A percentile compares a stretch with the other conserved stretches of the same genome.
phyloP scores from a whole-genome alignment of 2,113 vertebrate species.

The Sardina pilchardus region DNA sequence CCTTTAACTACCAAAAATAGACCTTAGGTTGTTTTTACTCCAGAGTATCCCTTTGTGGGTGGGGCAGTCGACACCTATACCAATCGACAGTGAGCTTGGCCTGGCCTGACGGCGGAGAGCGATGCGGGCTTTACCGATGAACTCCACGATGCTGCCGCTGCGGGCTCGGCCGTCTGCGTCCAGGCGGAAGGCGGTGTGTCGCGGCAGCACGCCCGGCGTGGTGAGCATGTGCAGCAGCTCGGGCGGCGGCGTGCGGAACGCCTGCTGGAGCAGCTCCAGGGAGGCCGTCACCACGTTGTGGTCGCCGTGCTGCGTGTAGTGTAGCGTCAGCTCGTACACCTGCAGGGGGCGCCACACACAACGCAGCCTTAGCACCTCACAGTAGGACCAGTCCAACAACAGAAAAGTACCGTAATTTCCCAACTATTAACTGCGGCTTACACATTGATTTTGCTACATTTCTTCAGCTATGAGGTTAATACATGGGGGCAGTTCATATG shows the following conservation, averaged over 20 bases:
- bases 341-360: slow-evolving; percentile 47
- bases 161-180: slow-evolving; percentile 77
- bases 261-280: slow-evolving; percentile 90
- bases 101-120: background rate
- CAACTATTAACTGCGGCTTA: too few relatives aligned
- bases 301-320: slow-evolving; percentile 92
- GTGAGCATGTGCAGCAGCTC: slow-evolving; percentile 87
- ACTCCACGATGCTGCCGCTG: slow-evolving; percentile 90
- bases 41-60: too few relatives aligned
- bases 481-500: too few relatives aligned
- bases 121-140: slow-evolving; percentile 79
- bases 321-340: slow-evolving; percentile 94
- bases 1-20: too few relatives aligned
- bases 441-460: too few relatives aligned
- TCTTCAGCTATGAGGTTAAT: too few relatives aligned
- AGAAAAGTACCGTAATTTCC: too few relatives aligned
- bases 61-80: too few relatives aligned
- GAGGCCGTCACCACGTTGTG: slow-evolving; percentile 96
- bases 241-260: slow-evolving; percentile 86
- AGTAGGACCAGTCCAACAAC: background rate
- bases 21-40: too few relatives aligned
- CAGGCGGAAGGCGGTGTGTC: slow-evolving; percentile 74
- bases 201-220: slow-evolving; percentile 72
- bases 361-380: too few relatives aligned
- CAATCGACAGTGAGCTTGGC: too few relatives aligned